Conservation (phyloP, 2,888 invertebrate species). For the Rotaria sp. region DNA sequence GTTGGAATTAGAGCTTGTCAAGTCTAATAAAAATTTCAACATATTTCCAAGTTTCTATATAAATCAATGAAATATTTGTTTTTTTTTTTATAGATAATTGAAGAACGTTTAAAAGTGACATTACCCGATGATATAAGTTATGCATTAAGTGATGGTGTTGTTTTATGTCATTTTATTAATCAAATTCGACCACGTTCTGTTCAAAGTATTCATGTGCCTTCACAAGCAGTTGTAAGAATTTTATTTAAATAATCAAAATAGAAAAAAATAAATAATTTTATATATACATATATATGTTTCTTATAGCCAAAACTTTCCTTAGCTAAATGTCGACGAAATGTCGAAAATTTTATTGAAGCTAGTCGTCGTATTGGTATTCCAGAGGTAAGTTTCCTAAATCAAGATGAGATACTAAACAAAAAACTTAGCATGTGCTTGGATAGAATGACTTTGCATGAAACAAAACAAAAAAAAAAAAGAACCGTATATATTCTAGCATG, state of each 20-base stretch:
- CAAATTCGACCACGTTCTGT: conserved; percentile 82
- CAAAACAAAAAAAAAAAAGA: too few species aligned
- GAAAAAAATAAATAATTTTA: background rate
- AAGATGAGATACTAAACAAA: background rate
- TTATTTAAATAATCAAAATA: background rate
- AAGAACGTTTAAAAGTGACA: conserved; percentile 77
- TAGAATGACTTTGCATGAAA: background rate
- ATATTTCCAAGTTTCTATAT: too few species aligned
- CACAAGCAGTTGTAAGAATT: conserved; percentile 51
- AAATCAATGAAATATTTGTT: too few species aligned
- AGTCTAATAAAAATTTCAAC: too few species aligned
- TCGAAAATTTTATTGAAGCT: conserved; percentile 88
- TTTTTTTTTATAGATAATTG: conserved; percentile 67
- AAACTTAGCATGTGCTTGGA: background rate
- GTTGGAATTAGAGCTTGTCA: too few species aligned
- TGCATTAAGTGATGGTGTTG: conserved; percentile 80
- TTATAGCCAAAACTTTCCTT: conserved; percentile 84
- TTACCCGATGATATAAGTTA: conserved; percentile 75
- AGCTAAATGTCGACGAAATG: conserved; percentile 84
- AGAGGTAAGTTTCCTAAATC: conserved; percentile 66
- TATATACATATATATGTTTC: conserved; percentile 42
- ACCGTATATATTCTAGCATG: background rate
- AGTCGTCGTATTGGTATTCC: conserved; percentile 85
- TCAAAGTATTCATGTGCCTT: conserved; percentile 83
- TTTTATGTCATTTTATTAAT: conserved; percentile 85